Conservation (phyloP, 2,888 invertebrate species). For the Neocrepidodera transversa region DNA sequence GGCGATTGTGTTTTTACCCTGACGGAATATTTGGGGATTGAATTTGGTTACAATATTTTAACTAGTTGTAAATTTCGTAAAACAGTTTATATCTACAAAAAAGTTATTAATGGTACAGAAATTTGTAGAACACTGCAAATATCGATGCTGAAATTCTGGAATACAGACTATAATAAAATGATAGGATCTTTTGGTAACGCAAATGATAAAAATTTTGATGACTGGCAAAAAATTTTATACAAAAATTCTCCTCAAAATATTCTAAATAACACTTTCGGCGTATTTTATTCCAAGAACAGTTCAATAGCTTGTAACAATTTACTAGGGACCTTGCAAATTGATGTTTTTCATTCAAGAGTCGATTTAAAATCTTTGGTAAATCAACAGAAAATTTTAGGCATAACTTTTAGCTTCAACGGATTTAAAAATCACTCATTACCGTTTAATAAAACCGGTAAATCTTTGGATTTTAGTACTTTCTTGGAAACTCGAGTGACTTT, state of each 20-base stretch:
- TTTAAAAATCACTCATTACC: slow-evolving; percentile 37
- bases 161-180: slow-evolving; percentile 48
- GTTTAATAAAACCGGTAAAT: slow-evolving; percentile 31
- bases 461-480: slow-evolving; percentile 38
- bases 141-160: slow-evolving; percentile 48
- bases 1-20: slow-evolving; percentile 61
- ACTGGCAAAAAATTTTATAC: slow-evolving; percentile 63
- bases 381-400: slow-evolving; percentile 56
- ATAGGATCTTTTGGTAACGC: slow-evolving; percentile 63
- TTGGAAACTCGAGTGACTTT: slow-evolving; percentile 52
- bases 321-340: slow-evolving; percentile 54
- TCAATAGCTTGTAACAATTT: slow-evolving; percentile 56
- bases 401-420: slow-evolving; percentile 45
- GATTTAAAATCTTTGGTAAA: slow-evolving; percentile 50
- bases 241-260: slow-evolving; percentile 52
- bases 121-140: slow-evolving; percentile 53
- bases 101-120: slow-evolving; percentile 44
- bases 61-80: slow-evolving; percentile 59
- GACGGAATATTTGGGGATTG: slow-evolving; percentile 55
- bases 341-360: slow-evolving; percentile 61
- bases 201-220: slow-evolving; percentile 53
- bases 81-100: slow-evolving; percentile 29
- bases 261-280: slow-evolving; percentile 47
- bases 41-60: slow-evolving; percentile 63
- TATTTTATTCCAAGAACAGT: slow-evolving; percentile 52